Conservation (phyloP, 2,113 vertebrate species). For the Cynocephalus volans region DNA sequence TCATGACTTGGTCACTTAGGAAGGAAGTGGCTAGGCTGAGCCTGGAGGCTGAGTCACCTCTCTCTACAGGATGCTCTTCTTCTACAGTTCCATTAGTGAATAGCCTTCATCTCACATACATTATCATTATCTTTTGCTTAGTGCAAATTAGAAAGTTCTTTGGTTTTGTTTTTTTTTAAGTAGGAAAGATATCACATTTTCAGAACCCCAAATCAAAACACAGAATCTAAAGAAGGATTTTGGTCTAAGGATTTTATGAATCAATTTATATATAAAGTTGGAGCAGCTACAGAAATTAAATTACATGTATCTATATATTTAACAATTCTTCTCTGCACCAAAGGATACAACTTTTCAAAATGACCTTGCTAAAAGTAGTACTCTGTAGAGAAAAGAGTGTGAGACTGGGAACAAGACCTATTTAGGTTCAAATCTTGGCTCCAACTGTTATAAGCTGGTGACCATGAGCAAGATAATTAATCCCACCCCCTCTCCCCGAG, state of each 20-base stretch:
- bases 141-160: background rate
- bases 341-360: constrained; percentile 19
- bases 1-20: background rate
- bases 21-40: background rate
- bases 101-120: background rate
- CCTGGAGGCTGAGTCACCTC: background rate
- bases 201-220: constrained; percentile 5
- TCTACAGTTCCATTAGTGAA: background rate
- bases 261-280: constrained; percentile 16
- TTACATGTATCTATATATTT: background rate
- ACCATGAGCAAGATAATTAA: constrained; percentile 14
- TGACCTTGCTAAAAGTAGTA: background rate
- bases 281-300: background rate
- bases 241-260: constrained; percentile 16
- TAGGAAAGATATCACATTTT: background rate
- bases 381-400: background rate
- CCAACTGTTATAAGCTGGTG: background rate
- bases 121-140: background rate
- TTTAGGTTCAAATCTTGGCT: constrained; percentile 38
- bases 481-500: background rate
- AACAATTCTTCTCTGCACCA: background rate
- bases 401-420: background rate
- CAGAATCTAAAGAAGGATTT: background rate
- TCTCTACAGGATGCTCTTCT: background rate
- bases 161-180: background rate